These are phyloP conservation scores for Scalopus aquaticus DNA, from an alignment of 2,113 vertebrate genomes.

Conservation along the genomic window DNA sequence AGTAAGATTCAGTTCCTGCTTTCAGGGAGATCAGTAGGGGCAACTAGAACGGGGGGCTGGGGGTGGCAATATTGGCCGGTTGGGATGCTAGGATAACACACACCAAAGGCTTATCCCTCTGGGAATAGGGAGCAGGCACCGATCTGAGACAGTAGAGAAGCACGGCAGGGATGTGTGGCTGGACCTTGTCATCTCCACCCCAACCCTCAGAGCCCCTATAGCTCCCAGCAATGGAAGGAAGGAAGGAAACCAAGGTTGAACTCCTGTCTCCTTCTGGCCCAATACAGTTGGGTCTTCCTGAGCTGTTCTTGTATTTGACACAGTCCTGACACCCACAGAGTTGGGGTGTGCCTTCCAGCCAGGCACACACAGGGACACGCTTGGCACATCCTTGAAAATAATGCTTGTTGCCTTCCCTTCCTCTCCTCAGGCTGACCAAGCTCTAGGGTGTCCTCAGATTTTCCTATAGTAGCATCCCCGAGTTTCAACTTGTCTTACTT, in stretches of 20 bases:
- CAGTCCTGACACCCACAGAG: background rate
- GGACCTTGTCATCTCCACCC: background rate
- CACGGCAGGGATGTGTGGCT: background rate
- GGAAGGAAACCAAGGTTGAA: background rate
- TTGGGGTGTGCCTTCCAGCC: no score
- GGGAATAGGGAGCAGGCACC: no score
- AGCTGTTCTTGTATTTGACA: background rate
- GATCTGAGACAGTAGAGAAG: background rate
- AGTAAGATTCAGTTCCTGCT: background rate
- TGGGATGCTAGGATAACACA: accelerated
- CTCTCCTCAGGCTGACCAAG: background rate
- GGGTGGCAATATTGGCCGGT: background rate
- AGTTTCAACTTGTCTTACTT: background rate
- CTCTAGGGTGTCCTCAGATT: background rate
- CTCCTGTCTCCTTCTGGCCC: background rate
- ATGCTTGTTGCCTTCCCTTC: background rate
- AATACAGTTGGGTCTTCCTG: background rate
- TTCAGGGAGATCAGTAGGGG: background rate
- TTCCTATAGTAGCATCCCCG: background rate
- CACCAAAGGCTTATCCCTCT: accelerated
- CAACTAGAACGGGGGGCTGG: background rate
- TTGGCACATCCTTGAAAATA: background rate
- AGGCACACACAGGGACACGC: no score
- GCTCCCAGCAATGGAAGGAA: background rate
- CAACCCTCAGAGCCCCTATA: accelerated